phyloP scores from a whole-genome alignment of 2,888 invertebrate species.

The Boloria euphrosyne region DNA sequence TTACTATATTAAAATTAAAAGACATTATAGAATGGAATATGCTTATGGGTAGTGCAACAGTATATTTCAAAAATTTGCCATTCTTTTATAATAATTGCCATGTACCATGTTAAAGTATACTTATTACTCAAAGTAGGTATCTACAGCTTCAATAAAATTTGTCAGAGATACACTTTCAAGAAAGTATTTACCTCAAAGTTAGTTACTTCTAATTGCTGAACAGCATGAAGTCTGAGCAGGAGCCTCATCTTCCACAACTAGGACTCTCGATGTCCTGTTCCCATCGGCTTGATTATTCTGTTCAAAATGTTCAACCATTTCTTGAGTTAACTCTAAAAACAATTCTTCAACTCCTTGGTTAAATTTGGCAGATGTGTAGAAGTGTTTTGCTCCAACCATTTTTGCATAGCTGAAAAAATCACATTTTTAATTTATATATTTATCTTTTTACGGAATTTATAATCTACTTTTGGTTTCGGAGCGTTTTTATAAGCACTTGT shows the following conservation, averaged over 20 bases:
- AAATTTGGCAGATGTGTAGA: constrained; percentile 95
- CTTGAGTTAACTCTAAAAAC: constrained; percentile 91
- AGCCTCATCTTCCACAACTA: constrained; percentile 73
- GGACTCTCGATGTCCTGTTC: constrained; percentile 59
- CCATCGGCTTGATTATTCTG: constrained; percentile 55
- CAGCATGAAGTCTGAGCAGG: constrained; percentile 66
- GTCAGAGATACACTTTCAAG: too few species aligned
- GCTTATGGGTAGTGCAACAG: too few species aligned
- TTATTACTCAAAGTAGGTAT: not conserved
- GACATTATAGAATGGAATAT: too few species aligned
- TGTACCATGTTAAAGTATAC: not conserved
- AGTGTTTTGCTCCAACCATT: constrained; percentile 95
- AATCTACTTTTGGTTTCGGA: too few species aligned
- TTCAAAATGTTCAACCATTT: constrained; percentile 84
- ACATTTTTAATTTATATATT: too few species aligned
- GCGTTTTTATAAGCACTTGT: too few species aligned
- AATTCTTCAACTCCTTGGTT: constrained; percentile 96
- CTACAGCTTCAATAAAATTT: not conserved
- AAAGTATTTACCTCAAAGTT: constrained; percentile 10
- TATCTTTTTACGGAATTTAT: too few species aligned
- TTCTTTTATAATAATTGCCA: not conserved
- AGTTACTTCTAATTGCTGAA: constrained; percentile 50
- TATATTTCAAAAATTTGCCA: not conserved
- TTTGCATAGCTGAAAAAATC: constrained; percentile 88
- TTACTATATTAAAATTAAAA: too few species aligned